Evolutionary conservation across 2,888 invertebrate species (phyloP).

Genomic region (Aplocera efformata): DNA sequence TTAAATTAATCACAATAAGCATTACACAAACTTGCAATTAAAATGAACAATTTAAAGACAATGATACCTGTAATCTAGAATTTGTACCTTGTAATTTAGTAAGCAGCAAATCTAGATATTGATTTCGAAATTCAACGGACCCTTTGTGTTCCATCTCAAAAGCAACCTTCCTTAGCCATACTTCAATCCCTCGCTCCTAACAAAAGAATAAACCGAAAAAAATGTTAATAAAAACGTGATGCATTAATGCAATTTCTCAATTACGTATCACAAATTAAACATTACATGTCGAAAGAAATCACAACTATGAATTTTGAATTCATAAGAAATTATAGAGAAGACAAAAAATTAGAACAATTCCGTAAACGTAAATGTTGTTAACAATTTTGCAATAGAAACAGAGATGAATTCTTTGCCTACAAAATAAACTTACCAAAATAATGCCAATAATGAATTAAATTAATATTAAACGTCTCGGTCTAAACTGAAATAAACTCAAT

Average conservation of each 20-base stretch:
- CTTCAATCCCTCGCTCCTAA: slow-evolving; percentile 53
- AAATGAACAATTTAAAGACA: slow-evolving; percentile 44
- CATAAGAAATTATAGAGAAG: slow-evolving; percentile 66
- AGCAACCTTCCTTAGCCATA: slow-evolving; percentile 46
- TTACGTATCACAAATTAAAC: slow-evolving; percentile 78
- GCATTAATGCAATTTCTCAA: slow-evolving; percentile 75
- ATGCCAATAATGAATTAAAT: slow-evolving; percentile 42
- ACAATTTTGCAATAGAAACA: slow-evolving; percentile 51
- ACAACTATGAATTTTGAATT: slow-evolving; percentile 81
- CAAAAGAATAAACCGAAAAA: slow-evolving; percentile 49
- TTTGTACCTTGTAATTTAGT: slow-evolving; percentile 66
- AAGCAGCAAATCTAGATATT: slow-evolving; percentile 54
- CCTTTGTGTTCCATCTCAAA: slow-evolving; percentile 40
- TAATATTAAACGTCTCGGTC: slow-evolving; percentile 39
- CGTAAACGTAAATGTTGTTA: slow-evolving; percentile 54
- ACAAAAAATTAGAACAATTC: slow-evolving; percentile 66
- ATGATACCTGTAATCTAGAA: slow-evolving; percentile 57
- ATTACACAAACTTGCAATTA: slow-evolving; percentile 34
- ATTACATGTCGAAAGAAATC: slow-evolving; percentile 80
- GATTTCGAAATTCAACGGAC: slow-evolving; percentile 47
- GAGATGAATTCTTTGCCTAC: slow-evolving; percentile 49
- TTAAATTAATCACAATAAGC: slow-evolving; percentile 33
- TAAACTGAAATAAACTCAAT: slow-evolving; percentile 27
- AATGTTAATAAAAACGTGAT: slow-evolving; percentile 66
- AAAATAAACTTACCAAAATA: slow-evolving; percentile 54